Conservation (phyloP, 2,888 invertebrate species). For the Cartodere bifasciata region DNA sequence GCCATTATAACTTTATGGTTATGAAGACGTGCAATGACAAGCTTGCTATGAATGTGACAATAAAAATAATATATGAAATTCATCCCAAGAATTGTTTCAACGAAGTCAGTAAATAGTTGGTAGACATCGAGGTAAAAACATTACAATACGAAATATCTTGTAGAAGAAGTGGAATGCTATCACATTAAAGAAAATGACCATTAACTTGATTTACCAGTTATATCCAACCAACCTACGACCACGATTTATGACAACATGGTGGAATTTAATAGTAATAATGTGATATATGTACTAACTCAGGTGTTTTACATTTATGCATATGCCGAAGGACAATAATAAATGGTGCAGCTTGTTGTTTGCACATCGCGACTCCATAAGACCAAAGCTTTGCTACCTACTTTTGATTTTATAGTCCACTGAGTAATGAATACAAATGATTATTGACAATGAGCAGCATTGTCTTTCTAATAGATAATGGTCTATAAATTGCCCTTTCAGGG, state of each 20-base stretch:
- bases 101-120: conserved; percentile 12
- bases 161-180: conserved; percentile 23
- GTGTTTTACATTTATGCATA: too few relatives aligned
- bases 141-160: conserved; percentile 24
- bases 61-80: conserved; percentile 11
- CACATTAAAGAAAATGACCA: conserved; percentile 26
- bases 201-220: conserved; percentile 29
- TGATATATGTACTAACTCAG: conserved; percentile 24
- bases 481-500: too few relatives aligned
- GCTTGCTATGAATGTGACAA: conserved; percentile 10
- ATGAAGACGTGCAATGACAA: conserved; percentile 6
- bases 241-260: conserved; percentile 24
- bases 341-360: too few relatives aligned
- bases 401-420: too few relatives aligned
- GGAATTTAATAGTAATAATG: conserved; percentile 27
- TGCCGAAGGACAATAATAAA: too few relatives aligned
- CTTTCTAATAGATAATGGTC: too few relatives aligned
- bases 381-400: too few relatives aligned
- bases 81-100: conserved; percentile 9
- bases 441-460: too few relatives aligned
- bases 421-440: too few relatives aligned
- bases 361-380: too few relatives aligned
- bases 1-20: too few relatives aligned
- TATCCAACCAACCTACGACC: conserved; percentile 18
- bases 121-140: conserved; percentile 15